Base-by-base conservation (phyloP, 2,113 vertebrate species). In the Xenus cinereus region DNA sequence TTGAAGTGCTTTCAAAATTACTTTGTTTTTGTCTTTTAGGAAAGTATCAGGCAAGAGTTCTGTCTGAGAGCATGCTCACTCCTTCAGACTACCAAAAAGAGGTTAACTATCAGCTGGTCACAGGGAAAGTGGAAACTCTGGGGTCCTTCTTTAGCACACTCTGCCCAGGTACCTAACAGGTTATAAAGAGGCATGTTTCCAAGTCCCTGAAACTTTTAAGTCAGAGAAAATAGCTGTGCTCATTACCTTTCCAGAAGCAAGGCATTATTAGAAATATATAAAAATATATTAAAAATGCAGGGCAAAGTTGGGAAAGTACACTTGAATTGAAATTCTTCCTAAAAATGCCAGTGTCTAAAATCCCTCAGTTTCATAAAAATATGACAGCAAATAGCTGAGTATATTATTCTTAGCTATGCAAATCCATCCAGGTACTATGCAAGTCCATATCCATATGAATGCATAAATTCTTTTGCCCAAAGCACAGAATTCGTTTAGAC, bases 41-140 rank as follows among this genome's bases (percentile, higher is more conserved):
- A 72, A 99, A 99, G 93, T 99, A 99, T 90, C 99, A 99, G 95
- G 99, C 99, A 62, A 98, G 99, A 76, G 97, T 99, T 80, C 98
- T 99, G 46, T 98, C 99, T 10, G 99, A 99, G 97, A 99, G 98
- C 87, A 99, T 99, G 96, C 98, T 98, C 60, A 98, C 97, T 75
- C 99, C 99, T 17, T 98, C 87, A 4, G 99, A 99, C 53, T 99
- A 99, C 92, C 98, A 99, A 87, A 98, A 98, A 92, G 99, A 99
- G 97, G 99, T 99, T 80, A 98, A 91, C 75, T 98, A 98, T 30
- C 99, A 99, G 95, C 98, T 99, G 89, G 98, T 98, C 48, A 98
- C 98, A 7, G 99, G 99, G 35, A 98, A 98, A 78, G 98, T 98
- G 62, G 99, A 99, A 95, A 98, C 98, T 32, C 97, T 99, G 84